Conservation (phyloP, 2,113 vertebrate species). For the Raja brachyura region DNA sequence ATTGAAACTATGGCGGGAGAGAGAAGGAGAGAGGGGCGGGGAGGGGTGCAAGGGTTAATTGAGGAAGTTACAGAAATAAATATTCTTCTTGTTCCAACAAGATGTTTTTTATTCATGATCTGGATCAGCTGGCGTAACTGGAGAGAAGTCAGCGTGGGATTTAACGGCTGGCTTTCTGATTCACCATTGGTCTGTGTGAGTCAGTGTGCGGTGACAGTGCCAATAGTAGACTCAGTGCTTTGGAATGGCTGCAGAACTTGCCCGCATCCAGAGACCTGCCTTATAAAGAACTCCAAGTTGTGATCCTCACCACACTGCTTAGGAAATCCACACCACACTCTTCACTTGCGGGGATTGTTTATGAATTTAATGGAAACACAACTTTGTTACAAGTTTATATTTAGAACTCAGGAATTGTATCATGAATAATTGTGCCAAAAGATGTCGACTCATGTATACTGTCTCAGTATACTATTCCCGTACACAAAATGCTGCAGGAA, state of each 20-base stretch:
- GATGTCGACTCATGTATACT: too few species aligned
- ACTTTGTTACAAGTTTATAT: not conserved
- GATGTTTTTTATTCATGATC: not conserved
- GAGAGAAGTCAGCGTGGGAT: not conserved
- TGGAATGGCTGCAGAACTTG: constrained; percentile 5
- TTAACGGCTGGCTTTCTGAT: not conserved
- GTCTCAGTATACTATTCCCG: too few species aligned
- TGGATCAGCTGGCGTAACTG: not conserved
- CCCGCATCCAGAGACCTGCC: not conserved
- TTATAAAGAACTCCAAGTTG: not conserved
- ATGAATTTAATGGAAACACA: not conserved
- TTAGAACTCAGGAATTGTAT: too few species aligned
- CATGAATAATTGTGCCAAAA: too few species aligned
- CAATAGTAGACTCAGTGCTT: not conserved
- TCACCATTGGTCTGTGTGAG: not conserved
- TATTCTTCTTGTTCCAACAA: not conserved
- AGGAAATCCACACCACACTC: not conserved
- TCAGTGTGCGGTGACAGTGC: not conserved
- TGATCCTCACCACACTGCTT: not conserved
- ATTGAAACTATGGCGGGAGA: too few species aligned
- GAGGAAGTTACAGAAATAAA: too few species aligned
- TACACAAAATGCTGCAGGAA: too few species aligned
- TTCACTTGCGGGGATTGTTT: not conserved
- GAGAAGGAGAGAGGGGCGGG: too few species aligned
- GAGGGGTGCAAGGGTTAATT: too few species aligned